phyloP scores from a whole-genome alignment of 2,888 invertebrate genomes.

The Galeopsomyia nigrocyanea region DNA sequence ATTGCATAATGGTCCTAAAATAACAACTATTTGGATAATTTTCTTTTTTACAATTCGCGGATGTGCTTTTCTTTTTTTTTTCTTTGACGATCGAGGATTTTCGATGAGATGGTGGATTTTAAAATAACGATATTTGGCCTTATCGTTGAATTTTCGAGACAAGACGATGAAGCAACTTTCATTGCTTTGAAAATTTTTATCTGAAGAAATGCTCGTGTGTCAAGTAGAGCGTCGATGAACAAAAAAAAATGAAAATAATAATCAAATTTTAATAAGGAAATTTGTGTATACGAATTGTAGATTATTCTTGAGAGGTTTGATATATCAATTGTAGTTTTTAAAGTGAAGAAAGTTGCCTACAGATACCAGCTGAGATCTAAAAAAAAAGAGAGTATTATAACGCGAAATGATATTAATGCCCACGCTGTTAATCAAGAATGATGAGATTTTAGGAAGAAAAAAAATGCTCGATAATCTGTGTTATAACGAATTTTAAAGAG shows the following conservation, averaged over 20 bases:
- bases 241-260: too few species aligned
- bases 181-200: constrained; percentile 37
- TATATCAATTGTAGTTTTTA: constrained; percentile 11
- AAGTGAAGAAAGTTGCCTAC: constrained; percentile 40
- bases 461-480: constrained; percentile 42
- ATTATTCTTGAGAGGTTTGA: constrained; percentile 18
- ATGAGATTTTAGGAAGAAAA: constrained; percentile 37
- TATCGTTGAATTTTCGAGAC: constrained; percentile 17
- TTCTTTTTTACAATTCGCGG: too few species aligned
- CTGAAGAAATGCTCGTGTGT: too few species aligned
- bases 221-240: too few species aligned
- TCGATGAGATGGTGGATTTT: background rate
- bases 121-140: constrained; percentile 32
- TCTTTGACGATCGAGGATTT: background rate
- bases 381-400: constrained; percentile 31
- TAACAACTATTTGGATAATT: too few species aligned
- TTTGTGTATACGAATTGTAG: background rate
- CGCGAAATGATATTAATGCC: constrained; percentile 15
- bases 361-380: background rate
- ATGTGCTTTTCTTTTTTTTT: background rate
- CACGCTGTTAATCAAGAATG: constrained; percentile 26
- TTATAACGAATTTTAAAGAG: constrained; percentile 43
- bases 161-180: constrained; percentile 35
- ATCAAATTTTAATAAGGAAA: too few species aligned
- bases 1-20: too few species aligned